Evolutionary conservation across 2,113 vertebrate species (phyloP), one percentile per base, ranked within the genome.

Genomic region (Penelope pileata): DNA sequence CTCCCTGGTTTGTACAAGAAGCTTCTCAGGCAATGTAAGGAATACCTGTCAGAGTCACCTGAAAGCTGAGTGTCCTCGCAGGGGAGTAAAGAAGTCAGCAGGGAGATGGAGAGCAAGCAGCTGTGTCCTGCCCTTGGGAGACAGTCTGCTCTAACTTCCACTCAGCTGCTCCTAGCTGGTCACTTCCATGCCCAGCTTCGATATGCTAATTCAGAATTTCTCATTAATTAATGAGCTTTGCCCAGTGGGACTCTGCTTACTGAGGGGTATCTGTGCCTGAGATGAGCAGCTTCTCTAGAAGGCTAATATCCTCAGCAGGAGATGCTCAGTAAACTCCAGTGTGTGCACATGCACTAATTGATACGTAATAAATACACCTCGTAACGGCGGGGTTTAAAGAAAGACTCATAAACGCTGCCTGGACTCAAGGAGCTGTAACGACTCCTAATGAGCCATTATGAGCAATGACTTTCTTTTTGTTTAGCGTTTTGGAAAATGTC

Each of bases 161-260:
- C 95, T 93, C 78, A 81, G 58, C 77, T 86, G 3, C 95, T 92
- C 78, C 70, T 95, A 47, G 82, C 62, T 43, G 59, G 89, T 62
- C 96, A 92, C 75, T 80, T 86, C 86, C 81, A 83, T 36, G 79
- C 40, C n/a, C 51, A 76, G 30, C 87, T 95, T 95, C 74, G 47
- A 84, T 96, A 87, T 30, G 16, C 70, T 93, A 93, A 94, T 95
- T 62, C 69, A 60, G 74, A 92, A 24, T 38, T 88, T 93, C 86
- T 92, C 90, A 95, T 97, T 95, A 97, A 97, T 97, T 96, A 97
- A 97, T 94, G 88, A 97, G 87, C 76, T 96, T 83, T 93, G 48
- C 88, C 79, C 94, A 69, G 84, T 93, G 86, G 95, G 96, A 96
- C 64, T 94, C 64, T 79, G 24, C 86, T 91, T 95, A 86, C 54